Percentiles rank a stretch among this genome's conserved stretches.
phyloP scores from a whole-genome alignment of 2,888 invertebrate genomes.

The Nephrotoma flavescens region DNA sequence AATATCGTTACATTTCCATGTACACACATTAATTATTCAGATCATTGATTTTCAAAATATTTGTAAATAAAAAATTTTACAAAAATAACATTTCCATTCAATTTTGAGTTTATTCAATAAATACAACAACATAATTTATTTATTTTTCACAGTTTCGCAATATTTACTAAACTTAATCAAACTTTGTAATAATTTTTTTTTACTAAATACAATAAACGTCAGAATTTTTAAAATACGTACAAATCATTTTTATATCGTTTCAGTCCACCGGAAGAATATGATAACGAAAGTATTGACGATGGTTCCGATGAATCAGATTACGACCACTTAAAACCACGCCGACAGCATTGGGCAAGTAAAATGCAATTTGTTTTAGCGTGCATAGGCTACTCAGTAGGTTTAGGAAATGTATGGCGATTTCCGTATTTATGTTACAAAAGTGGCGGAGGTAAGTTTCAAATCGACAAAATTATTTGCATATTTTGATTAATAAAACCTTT shows the following conservation, averaged over 20 bases:
- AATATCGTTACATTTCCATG: not conserved
- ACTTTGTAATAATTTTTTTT: not conserved
- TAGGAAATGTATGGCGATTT: constrained; percentile 85
- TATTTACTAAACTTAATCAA: not conserved
- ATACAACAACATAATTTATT: not conserved
- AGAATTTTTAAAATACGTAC: not conserved
- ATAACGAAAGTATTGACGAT: constrained; percentile 60
- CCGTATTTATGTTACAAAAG: constrained; percentile 85
- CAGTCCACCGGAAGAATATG: constrained; percentile 61
- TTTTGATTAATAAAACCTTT: constrained; percentile 2
- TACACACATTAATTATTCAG: not conserved
- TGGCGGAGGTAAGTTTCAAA: constrained; percentile 55
- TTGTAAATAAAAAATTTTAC: not conserved
- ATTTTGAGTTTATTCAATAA: not conserved
- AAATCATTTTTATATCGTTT: constrained; percentile 1
- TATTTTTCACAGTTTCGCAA: not conserved
- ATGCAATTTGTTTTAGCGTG: constrained; percentile 79
- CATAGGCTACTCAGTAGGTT: constrained; percentile 76
- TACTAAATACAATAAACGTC: not conserved
- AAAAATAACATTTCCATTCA: not conserved
- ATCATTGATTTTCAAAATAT: not conserved
- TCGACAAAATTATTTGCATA: not conserved
- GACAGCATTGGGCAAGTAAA: constrained; percentile 79
- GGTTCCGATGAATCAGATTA: constrained; percentile 53
- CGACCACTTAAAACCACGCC: constrained; percentile 55